A percentile compares a stretch with the other conserved stretches of the same genome.
Evolutionary conservation across 2,888 invertebrate genomes (phyloP).

Genomic region (Xestia rhomboidea): DNA sequence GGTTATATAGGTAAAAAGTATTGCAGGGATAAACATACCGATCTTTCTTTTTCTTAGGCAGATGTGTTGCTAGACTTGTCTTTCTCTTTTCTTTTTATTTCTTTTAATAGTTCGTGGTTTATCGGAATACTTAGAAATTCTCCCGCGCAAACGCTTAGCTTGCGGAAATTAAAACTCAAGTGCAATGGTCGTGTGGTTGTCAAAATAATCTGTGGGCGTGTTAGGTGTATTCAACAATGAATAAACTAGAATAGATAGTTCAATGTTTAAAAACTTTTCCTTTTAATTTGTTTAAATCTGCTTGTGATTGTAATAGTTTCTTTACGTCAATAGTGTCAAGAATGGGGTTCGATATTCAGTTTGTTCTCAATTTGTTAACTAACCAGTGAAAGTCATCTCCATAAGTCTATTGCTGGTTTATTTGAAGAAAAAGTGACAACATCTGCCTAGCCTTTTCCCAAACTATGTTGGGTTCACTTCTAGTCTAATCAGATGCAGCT

Average conservation of each 20-base stretch:
- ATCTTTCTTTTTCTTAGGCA: not conserved
- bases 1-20: not conserved
- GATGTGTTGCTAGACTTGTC: not conserved
- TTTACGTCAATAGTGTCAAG: not conserved
- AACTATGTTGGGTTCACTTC: not conserved
- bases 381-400: too few species aligned
- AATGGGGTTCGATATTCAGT: not conserved
- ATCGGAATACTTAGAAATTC: not conserved
- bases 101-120: not conserved
- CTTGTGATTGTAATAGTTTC: not conserved
- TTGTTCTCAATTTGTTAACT: not conserved
- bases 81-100: not conserved
- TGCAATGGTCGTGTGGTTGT: not conserved
- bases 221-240: not conserved
- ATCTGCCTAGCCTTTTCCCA: not conserved
- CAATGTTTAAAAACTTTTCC: not conserved
- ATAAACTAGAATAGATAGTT: not conserved
- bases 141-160: not conserved
- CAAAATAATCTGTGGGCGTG: not conserved
- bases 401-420: not conserved
- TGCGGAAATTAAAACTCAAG: not conserved
- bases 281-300: not conserved
- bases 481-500: not conserved
- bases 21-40: not conserved
- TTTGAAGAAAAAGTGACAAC: not conserved